These are phyloP conservation scores for Balearica regulorum DNA, from an alignment of 2,797 vertebrate species.

Conservation along the genomic window DNA sequence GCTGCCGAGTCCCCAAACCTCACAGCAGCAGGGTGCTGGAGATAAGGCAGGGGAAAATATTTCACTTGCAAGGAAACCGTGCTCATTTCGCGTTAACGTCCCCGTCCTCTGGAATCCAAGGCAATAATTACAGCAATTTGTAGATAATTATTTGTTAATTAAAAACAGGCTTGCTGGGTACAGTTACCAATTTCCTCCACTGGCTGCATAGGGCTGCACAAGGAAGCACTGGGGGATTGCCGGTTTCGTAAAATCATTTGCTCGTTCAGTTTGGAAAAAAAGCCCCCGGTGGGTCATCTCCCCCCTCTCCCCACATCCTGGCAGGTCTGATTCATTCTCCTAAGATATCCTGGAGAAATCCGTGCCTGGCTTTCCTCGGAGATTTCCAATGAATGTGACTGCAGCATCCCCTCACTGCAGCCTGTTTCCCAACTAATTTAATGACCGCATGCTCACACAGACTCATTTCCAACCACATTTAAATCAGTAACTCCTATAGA, in stretches of 20 bases:
- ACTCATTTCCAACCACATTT: not conserved
- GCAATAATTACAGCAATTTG: constrained; percentile 71
- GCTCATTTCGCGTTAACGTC: not conserved
- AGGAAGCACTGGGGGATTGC: constrained; percentile 50
- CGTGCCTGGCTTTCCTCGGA: not conserved
- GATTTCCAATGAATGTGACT: not conserved
- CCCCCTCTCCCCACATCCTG: not conserved
- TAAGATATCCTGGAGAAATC: not conserved
- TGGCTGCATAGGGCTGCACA: constrained; percentile 11
- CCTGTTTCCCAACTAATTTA: not conserved
- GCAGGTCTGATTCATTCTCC: constrained; percentile 6
- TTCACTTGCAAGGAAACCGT: constrained; percentile 51
- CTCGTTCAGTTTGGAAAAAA: constrained; percentile 18
- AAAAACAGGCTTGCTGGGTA: constrained; percentile 67
- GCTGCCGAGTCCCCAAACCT: not conserved
- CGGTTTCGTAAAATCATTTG: not conserved
- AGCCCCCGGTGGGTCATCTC: not conserved
- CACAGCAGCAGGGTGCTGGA: constrained; percentile 52
- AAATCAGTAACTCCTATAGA: not conserved
- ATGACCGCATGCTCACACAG: not conserved
- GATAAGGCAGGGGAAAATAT: constrained; percentile 62
- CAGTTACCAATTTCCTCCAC: constrained; percentile 56
- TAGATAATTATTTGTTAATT: constrained; percentile 72
- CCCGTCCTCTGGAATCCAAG: constrained; percentile 61
- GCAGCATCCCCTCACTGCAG: not conserved